phyloP scores from a whole-genome alignment of 2,797 vertebrate species.

The Urocyon cinereoargenteus region DNA sequence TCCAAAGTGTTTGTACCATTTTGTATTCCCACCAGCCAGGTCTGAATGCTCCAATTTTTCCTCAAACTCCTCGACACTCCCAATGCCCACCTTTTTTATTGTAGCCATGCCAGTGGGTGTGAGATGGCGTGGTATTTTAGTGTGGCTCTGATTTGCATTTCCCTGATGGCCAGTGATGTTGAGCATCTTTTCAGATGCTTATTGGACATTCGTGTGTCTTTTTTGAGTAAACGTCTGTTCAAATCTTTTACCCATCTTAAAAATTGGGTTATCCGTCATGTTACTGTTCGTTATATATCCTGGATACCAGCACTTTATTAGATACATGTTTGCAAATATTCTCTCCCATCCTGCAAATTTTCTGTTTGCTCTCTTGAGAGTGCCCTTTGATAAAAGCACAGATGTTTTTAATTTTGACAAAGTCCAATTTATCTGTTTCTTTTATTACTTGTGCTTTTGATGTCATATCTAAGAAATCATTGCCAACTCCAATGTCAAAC shows the following conservation, averaged over 20 bases:
- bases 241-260: conserved; percentile 5
- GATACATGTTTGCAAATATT: conserved; percentile 14
- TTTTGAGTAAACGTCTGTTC: neutral
- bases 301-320: neutral
- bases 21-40: neutral
- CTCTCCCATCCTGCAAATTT: neutral
- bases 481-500: neutral
- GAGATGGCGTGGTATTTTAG: neutral
- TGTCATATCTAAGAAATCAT: neutral
- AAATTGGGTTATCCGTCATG: neutral
- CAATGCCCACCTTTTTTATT: neutral
- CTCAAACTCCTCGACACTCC: neutral
- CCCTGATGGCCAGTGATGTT: neutral
- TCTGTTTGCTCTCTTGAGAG: neutral
- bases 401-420: neutral
- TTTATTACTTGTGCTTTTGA: neutral
- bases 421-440: neutral
- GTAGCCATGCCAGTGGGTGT: neutral
- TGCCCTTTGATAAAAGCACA: neutral
- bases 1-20: conserved; percentile 46
- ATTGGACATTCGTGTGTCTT: neutral
- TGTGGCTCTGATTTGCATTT: neutral
- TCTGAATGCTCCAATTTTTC: neutral
- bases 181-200: neutral
- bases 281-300: conserved; percentile 9